These are phyloP conservation scores for Acanthaster planci DNA, from an alignment of 35 echinoderm and acorn worm genomes.

Conservation along the genomic window DNA sequence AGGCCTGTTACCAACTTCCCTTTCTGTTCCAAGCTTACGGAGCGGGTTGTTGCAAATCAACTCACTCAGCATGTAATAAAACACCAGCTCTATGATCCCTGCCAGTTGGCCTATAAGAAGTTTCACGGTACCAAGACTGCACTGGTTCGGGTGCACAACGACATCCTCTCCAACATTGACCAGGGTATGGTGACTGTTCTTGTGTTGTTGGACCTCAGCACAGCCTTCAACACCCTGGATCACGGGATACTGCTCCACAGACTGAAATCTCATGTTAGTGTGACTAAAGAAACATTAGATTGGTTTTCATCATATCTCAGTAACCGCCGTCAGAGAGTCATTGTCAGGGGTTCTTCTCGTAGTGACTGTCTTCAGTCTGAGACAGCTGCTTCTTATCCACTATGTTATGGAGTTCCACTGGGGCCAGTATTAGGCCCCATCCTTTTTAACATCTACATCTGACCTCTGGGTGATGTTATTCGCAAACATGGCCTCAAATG, in stretches of 20 bases:
- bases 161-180: conserved; percentile 53
- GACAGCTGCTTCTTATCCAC: not conserved
- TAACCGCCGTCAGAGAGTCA: not conserved
- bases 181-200: conserved; percentile 36
- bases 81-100: conserved; percentile 30
- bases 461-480: not conserved
- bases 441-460: not conserved
- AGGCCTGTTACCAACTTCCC: conserved; percentile 54
- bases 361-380: not conserved
- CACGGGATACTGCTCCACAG: conserved; percentile 47
- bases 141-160: conserved; percentile 55
- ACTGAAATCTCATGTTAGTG: conserved; percentile 36
- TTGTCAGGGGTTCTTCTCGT: not conserved
- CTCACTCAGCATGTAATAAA: conserved; percentile 16
- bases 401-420: not conserved
- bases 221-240: conserved; percentile 64
- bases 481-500: not conserved
- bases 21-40: conserved; percentile 51
- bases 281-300: not conserved
- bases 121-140: conserved; percentile 53
- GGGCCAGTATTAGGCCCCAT: not conserved
- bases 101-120: conserved; percentile 45
- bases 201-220: conserved; percentile 52
- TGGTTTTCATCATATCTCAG: conserved; percentile 54
- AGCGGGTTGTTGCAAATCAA: conserved; percentile 38